Base-by-base conservation (phyloP, 2,113 vertebrate species). In the Notothenia rossii region DNA sequence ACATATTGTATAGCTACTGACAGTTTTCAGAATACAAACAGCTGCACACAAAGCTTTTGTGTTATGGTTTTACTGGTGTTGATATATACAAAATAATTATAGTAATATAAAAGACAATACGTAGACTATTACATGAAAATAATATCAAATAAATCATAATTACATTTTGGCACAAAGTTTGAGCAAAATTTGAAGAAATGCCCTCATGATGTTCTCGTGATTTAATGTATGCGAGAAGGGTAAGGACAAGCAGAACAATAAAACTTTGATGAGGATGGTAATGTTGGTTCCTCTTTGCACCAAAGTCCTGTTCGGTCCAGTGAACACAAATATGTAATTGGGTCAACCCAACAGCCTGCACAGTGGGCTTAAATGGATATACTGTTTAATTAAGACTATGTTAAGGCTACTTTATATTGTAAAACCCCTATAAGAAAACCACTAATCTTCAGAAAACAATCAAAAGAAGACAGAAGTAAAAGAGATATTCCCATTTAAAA, bases 1-100 rank as follows among this genome's bases (percentile, higher is more conserved):
- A 25, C 25, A 25, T 25, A 25, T 25, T 25, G 25, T 25, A 4
- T 17, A 64, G 20, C 7, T 10, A 25, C 48, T 18, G 22, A 33
- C 17, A 17, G 45, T 58, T 71, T 56, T 46, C 40, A 48, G 54
- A 59, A 58, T 46, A 75, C 48, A 55, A 65, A 48, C 36, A 64
- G 9, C 49, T 54, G 36, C 36, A 74, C 4, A 2, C 6, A 36
- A n/a, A 36, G 17, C 17, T 56, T 75, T 7, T 33, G 40, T 48
- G 20, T 54, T 64, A 46, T 3, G n/a, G 20, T 55, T 72, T 49
- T 49, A 59, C 11, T 72, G 12, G 40, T 0, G 12, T 56, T 48
- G 18, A 46, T 9, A 64, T 13, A 55, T 7, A 25, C 3, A 4
- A 7, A 33, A 7, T 3, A 10, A 49, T 17, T 45, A 45, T 1